Base-by-base conservation (phyloP, 2,888 invertebrate genomes). In the Nymphalis urticae region DNA sequence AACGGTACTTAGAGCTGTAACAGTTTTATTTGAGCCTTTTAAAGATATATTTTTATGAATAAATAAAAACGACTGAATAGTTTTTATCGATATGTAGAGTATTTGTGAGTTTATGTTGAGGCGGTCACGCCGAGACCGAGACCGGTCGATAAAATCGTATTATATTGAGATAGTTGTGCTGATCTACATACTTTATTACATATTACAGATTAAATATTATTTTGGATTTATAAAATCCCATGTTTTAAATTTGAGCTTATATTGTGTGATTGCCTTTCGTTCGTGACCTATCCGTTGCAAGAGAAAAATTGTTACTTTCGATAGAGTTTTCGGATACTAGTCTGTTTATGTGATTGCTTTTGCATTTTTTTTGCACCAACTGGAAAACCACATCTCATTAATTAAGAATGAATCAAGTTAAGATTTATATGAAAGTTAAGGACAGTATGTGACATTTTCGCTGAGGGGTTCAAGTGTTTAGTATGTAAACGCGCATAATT, bases 1-100 rank as follows among this genome's bases (percentile, higher is more conserved):
- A 83, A 79, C 82, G 81, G 83, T 82, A 80, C 81, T 79, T 80
- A 83, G 80, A 82, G 80, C 82, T 82, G 81, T 81, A 83, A 83
- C 88, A 85, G 88, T 89, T 90, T 90, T 86, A 86, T 91, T 92
- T 90, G 90, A 92, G 91, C 92, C 92, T 90, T 89, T 88, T 89
- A 89, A 90, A 91, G 88, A 91, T 90, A 90, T 91, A 91, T 92
- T 90, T 92, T 91, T 90, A 91, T 89, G 90, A 85, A 89, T 91
- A 91, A 90, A 90, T 86, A 86, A 91, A 91, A 91, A 91, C 89
- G 92, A 92, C 92, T 92, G 92, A 92, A 89, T 92, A 92, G 91
- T 91, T 90, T 87, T 90, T 90, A 91, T 90, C 89, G 85, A 90
- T 87, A 82, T 83, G 84, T 85, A 91, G 90, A 87, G 86, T 91